These are phyloP conservation scores for Theretra japonica DNA, from an alignment of 2,888 invertebrate genomes.

Conservation along the genomic window DNA sequence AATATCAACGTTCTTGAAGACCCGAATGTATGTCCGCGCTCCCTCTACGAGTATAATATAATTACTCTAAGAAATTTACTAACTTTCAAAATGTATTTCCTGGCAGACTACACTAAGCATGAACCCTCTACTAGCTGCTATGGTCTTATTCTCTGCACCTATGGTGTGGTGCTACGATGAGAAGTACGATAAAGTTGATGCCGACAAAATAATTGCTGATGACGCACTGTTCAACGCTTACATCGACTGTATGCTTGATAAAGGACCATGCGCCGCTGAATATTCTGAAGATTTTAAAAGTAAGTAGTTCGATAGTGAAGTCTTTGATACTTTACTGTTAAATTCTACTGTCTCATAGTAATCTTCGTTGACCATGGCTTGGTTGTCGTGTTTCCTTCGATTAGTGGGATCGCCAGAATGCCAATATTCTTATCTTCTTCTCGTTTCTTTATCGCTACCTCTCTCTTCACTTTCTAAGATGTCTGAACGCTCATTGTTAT, in stretches of 20 bases:
- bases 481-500: no score
- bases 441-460: no score
- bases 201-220: constrained; percentile 68
- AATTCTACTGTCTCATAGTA: no score
- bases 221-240: constrained; percentile 61
- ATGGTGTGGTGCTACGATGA: constrained; percentile 66
- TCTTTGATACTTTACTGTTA: neutral
- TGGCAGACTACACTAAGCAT: constrained; percentile 41
- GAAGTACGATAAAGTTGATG: constrained; percentile 68
- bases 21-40: no score
- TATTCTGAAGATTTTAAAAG: constrained; percentile 67
- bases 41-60: no score
- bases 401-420: no score
- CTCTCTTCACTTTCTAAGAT: no score
- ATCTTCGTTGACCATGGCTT: no score
- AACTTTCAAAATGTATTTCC: neutral
- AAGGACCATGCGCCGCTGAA: constrained; percentile 65
- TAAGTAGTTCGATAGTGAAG: constrained; percentile 47
- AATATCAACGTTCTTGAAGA: no score
- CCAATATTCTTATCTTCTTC: no score
- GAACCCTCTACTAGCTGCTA: constrained; percentile 48
- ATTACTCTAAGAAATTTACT: no score
- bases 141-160: constrained; percentile 47
- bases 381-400: no score
- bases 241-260: constrained; percentile 68